Evolutionary conservation across 64 coral and sea anemone species (phyloP).

Genomic region (Platygyra sinensis): DNA sequence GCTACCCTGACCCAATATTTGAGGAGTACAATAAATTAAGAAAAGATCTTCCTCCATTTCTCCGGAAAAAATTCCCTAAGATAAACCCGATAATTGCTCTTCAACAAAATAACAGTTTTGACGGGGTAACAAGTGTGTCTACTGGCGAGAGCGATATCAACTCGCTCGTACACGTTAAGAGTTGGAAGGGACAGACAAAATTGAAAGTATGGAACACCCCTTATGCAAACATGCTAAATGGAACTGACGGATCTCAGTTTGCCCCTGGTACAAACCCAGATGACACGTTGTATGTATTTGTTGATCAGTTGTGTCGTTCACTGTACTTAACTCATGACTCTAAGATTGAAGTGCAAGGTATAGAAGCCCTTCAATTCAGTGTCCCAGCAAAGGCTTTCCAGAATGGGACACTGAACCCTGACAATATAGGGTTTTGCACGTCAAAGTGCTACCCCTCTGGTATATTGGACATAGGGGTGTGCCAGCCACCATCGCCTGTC

Average conservation of each 20-base stretch:
- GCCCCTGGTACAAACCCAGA: slow-evolving; percentile 53
- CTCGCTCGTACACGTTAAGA: slow-evolving; percentile 46
- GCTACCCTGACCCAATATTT: slow-evolving; percentile 89
- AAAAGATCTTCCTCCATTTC: neutral
- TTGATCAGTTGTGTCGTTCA: slow-evolving; percentile 87
- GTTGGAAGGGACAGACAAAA: slow-evolving; percentile 71
- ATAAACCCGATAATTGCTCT: slow-evolving; percentile 71
- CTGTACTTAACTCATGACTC: slow-evolving; percentile 67
- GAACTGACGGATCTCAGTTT: slow-evolving; percentile 92
- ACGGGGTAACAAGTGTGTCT: slow-evolving; percentile 56
- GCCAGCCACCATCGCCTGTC: slow-evolving; percentile 74
- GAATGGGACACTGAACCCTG: slow-evolving; percentile 65
- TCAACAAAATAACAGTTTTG: slow-evolving; percentile 80
- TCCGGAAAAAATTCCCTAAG: slow-evolving; percentile 52
- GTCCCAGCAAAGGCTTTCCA: slow-evolving; percentile 69
- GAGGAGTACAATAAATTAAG: slow-evolving; percentile 59
- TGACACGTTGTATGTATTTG: slow-evolving; percentile 85
- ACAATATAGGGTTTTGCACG: slow-evolving; percentile 88
- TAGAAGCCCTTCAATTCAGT: slow-evolving; percentile 66
- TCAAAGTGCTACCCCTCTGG: slow-evolving; percentile 86
- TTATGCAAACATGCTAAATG: slow-evolving; percentile 95
- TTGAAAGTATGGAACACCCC: slow-evolving; percentile 78
- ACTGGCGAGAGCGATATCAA: slow-evolving; percentile 82
- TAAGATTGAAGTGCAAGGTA: slow-evolving; percentile 52
- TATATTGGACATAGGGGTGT: slow-evolving; percentile 84